Conservation (phyloP, 2,888 invertebrate genomes). For the Allophyes oxyacanthae region DNA sequence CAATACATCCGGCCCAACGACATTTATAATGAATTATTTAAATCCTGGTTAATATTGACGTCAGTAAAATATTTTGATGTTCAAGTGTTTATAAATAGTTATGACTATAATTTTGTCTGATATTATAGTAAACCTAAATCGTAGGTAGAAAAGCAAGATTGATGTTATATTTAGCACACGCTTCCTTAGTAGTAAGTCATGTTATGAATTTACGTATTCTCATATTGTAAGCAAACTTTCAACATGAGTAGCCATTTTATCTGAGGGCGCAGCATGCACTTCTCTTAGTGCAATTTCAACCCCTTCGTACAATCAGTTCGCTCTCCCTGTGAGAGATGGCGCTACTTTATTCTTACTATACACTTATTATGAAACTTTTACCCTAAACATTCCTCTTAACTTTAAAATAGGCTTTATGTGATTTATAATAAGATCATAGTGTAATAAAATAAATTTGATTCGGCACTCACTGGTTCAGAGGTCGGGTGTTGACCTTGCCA, state of each 20-base stretch:
- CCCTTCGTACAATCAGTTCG: constrained; percentile 60
- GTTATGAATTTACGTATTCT: background rate
- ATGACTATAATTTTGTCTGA: no score
- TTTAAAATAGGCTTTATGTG: constrained; percentile 1
- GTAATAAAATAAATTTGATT: constrained; percentile 4
- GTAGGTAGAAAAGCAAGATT: no score
- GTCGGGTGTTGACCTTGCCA: constrained; percentile 45
- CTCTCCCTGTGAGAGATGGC: constrained; percentile 79
- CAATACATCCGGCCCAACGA: no score
- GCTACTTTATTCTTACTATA: constrained; percentile 30
- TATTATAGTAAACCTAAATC: no score
- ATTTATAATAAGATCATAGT: background rate
- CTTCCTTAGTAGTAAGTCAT: background rate
- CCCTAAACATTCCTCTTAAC: background rate
- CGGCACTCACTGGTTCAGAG: constrained; percentile 6
- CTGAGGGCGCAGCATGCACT: constrained; percentile 67
- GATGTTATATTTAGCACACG: no score
- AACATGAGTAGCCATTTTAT: constrained; percentile 6
- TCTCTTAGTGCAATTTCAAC: constrained; percentile 63
- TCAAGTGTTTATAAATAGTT: no score
- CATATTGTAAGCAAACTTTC: constrained; percentile 6
- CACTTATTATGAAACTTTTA: background rate
- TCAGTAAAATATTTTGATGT: no score
- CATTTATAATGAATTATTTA: no score
- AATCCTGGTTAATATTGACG: no score